Conservation (phyloP, 2,113 vertebrate genomes). For the Rhagologus leucostigma region DNA sequence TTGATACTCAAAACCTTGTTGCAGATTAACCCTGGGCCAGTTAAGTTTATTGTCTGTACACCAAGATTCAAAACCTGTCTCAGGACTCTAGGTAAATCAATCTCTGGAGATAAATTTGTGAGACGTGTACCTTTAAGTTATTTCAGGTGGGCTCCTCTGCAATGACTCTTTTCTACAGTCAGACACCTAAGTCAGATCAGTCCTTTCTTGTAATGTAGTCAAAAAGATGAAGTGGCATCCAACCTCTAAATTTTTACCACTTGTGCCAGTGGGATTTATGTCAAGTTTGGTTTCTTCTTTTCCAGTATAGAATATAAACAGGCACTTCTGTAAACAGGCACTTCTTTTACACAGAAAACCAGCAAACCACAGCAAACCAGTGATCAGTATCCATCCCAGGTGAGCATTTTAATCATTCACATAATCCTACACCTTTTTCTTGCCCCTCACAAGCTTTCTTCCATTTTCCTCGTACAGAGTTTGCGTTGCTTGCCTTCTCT, state of each 20-base stretch:
- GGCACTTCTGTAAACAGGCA: not conserved
- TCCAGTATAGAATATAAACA: not conserved
- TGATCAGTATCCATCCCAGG: not conserved
- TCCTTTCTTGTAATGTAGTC: not conserved
- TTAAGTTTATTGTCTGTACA: fast-evolving
- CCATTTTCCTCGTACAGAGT: not conserved
- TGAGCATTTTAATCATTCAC: not conserved
- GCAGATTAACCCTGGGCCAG: not conserved
- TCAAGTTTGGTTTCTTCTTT: not conserved
- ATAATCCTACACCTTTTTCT: not conserved
- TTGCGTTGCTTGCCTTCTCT: not conserved
- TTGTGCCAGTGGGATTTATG: not conserved
- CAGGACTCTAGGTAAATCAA: fast-evolving
- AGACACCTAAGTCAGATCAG: not conserved
- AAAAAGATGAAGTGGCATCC: not conserved
- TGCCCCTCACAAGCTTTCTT: not conserved
- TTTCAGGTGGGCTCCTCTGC: not conserved
- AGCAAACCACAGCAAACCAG: not conserved
- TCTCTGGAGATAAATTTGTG: not conserved
- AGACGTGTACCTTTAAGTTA: not conserved
- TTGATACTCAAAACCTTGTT: not conserved
- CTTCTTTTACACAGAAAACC: not conserved
- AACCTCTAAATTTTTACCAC: not conserved
- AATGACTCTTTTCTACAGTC: not conserved
- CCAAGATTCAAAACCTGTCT: not conserved